Percentiles rank a stretch among this genome's conserved stretches.
These are phyloP conservation scores for Gephyroberyx darwinii DNA, from an alignment of 2,797 vertebrate species.

Conservation along the genomic window DNA sequence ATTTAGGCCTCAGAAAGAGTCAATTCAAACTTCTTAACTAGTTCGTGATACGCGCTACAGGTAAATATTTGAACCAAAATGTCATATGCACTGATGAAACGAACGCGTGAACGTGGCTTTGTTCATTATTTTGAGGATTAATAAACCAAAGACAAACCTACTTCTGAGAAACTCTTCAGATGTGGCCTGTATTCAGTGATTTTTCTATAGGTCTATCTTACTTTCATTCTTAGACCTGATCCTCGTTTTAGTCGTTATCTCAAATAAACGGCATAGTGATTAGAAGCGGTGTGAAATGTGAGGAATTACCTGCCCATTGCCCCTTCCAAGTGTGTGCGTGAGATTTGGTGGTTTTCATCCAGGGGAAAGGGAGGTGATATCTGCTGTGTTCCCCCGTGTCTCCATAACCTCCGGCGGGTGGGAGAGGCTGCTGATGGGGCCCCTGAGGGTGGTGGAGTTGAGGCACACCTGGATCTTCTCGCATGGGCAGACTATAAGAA, in stretches of 20 bases:
- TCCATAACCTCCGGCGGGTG: slow-evolving; percentile 81
- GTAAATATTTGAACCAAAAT: slow-evolving; percentile 3
- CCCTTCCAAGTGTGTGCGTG: slow-evolving; percentile 93
- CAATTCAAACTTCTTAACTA: not conserved
- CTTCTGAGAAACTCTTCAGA: too few species aligned
- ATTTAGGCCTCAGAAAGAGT: slow-evolving; percentile 34
- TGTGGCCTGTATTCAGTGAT: too few species aligned
- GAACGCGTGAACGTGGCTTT: not conserved
- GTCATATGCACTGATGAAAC: not conserved
- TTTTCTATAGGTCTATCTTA: too few species aligned
- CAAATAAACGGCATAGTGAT: not conserved
- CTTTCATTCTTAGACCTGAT: not conserved
- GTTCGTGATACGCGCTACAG: slow-evolving; percentile 11
- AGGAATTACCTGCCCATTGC: slow-evolving; percentile 92
- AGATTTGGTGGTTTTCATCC: slow-evolving; percentile 99
- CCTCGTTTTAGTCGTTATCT: not conserved
- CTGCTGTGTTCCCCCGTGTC: slow-evolving; percentile 84
- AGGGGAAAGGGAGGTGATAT: slow-evolving; percentile 92
- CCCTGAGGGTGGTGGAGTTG: slow-evolving; percentile 86
- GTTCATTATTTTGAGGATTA: too few species aligned
- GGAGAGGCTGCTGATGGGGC: slow-evolving; percentile 80
- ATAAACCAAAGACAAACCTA: too few species aligned
- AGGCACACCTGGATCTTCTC: slow-evolving; percentile 86
- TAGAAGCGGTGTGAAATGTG: not conserved
- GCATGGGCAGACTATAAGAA: slow-evolving; percentile 87